These are phyloP conservation scores for Geodia barretti DNA, from an alignment of 37 sponge, comb jelly and placozoan species.

Conservation along the genomic window DNA sequence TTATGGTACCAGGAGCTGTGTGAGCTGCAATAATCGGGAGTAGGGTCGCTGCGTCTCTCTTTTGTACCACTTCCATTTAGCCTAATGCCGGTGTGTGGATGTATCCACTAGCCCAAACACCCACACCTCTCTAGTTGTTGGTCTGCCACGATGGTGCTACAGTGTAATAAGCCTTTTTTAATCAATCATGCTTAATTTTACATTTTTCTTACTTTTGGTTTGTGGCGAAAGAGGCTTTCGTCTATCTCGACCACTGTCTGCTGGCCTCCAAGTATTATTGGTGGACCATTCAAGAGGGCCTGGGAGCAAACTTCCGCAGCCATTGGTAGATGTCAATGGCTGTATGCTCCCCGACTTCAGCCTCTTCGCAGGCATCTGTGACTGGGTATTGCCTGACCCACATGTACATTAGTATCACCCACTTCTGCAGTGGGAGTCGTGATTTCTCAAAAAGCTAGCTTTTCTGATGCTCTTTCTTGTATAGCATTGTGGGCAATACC, in stretches of 20 bases:
- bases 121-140: slow-evolving; percentile 50
- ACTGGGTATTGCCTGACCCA: slow-evolving; percentile 42
- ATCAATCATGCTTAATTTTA: too few species aligned
- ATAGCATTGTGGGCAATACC: too few species aligned
- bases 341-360: neutral
- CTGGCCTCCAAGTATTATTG: slow-evolving; percentile 38
- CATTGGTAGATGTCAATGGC: slow-evolving; percentile 53
- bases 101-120: slow-evolving; percentile 76
- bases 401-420: slow-evolving; percentile 29
- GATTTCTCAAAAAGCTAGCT: slow-evolving; percentile 43
- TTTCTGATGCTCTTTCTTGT: slow-evolving; percentile 22
- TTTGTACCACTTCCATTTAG: slow-evolving; percentile 60
- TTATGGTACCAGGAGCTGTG: slow-evolving; percentile 46
- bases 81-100: slow-evolving; percentile 37
- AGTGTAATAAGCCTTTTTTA: too few species aligned
- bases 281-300: slow-evolving; percentile 8
- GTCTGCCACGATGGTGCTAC: slow-evolving; percentile 60
- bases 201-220: slow-evolving; percentile 40
- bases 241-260: slow-evolving; percentile 47
- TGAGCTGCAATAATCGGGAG: slow-evolving; percentile 66
- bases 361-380: slow-evolving; percentile 22
- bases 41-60: slow-evolving; percentile 53
- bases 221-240: slow-evolving; percentile 51
- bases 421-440: slow-evolving; percentile 40
- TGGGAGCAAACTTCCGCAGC: slow-evolving; percentile 47